phyloP scores from a whole-genome alignment of 2,113 vertebrate genomes.

The Callaeas wilsoni region DNA sequence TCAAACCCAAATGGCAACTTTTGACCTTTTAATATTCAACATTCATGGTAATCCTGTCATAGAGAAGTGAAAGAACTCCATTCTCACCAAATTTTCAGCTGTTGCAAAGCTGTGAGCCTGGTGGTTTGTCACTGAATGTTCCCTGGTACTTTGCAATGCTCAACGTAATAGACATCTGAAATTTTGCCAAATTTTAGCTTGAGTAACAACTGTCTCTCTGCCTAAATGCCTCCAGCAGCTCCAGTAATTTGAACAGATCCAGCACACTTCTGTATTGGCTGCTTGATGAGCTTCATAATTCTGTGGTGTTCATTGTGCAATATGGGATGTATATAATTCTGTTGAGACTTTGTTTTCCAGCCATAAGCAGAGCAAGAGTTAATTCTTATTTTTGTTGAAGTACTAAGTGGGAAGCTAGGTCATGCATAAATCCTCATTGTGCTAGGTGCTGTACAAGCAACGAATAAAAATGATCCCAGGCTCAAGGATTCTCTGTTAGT shows the following conservation, averaged over 20 bases:
- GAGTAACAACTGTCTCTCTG: not conserved
- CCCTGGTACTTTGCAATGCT: not conserved
- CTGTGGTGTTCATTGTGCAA: not conserved
- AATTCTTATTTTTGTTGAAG: slow-evolving; percentile 45
- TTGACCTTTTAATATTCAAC: not conserved
- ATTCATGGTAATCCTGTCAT: not conserved
- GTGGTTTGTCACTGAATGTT: not conserved
- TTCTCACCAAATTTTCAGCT: not conserved
- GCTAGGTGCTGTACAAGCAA: slow-evolving; percentile 45
- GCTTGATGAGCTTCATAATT: not conserved
- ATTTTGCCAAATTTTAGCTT: not conserved
- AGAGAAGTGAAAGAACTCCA: not conserved
- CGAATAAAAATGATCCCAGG: slow-evolving; percentile 40
- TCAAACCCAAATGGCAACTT: not conserved
- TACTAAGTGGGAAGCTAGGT: slow-evolving; percentile 32
- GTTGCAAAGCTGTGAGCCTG: not conserved
- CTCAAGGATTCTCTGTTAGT: slow-evolving; percentile 12
- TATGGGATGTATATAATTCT: not conserved
- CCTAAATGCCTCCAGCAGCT: not conserved
- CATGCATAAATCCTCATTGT: slow-evolving; percentile 44
- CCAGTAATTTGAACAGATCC: not conserved
- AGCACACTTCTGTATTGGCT: not conserved
- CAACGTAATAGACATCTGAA: not conserved
- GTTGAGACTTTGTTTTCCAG: not conserved
- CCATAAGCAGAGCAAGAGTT: slow-evolving; percentile 19